Percentiles rank a stretch among this genome's conserved stretches.
phyloP scores from a whole-genome alignment of 2,888 invertebrate genomes.

The Malachius bipustulatus region DNA sequence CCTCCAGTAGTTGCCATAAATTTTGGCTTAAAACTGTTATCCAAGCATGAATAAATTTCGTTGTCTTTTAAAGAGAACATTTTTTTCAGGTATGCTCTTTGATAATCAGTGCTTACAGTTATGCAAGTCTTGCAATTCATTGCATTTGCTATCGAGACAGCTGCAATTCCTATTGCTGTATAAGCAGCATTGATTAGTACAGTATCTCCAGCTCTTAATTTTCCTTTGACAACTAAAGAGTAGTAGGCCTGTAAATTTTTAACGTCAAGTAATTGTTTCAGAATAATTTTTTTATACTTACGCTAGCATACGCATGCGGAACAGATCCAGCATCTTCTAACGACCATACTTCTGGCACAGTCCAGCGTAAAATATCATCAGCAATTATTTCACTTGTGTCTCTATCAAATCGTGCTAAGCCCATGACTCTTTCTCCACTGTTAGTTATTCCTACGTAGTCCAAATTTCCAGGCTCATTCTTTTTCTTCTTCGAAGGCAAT shows the following conservation, averaged over 20 bases:
- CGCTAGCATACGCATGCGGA: constrained; percentile 66
- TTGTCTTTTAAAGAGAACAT: constrained; percentile 27
- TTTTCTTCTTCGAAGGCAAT: constrained; percentile 20
- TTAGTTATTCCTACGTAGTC: constrained; percentile 30
- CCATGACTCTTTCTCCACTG: constrained; percentile 54
- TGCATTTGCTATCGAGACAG: constrained; percentile 49
- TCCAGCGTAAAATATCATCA: constrained; percentile 46
- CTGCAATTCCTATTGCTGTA: constrained; percentile 61
- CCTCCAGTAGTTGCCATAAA: constrained; percentile 72
- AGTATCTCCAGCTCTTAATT: constrained; percentile 33
- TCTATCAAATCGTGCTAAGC: constrained; percentile 40
- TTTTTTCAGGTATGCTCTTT: constrained; percentile 29
- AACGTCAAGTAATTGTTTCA: no score
- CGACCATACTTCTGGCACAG: constrained; percentile 58
- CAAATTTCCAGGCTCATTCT: constrained; percentile 31
- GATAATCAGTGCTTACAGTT: constrained; percentile 44
- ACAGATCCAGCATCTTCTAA: constrained; percentile 65
- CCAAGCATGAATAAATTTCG: constrained; percentile 28
- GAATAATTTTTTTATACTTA: no score
- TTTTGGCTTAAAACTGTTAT: constrained; percentile 75
- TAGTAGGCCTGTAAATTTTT: constrained; percentile 37
- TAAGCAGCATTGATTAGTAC: constrained; percentile 45
- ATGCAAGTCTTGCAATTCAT: constrained; percentile 48
- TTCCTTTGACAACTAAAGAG: constrained; percentile 34
- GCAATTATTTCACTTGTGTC: constrained; percentile 28